Evolutionary conservation across 2,888 invertebrate genomes (phyloP).

Genomic region (Agonum fuliginosum): DNA sequence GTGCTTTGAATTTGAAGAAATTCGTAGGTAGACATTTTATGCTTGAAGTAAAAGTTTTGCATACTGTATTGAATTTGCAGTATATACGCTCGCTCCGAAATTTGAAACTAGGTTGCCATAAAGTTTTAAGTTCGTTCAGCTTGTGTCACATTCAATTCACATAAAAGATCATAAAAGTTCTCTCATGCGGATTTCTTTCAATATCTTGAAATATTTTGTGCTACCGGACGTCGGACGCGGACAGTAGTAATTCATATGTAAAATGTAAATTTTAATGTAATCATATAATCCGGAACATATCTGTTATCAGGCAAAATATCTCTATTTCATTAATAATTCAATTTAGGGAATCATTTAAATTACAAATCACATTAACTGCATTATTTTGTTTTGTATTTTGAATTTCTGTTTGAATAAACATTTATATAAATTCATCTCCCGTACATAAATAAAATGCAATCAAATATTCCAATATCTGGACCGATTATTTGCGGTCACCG

Average conservation of each 20-base stretch:
- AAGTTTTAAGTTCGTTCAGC: slow-evolving; percentile 60
- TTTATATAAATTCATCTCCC: slow-evolving; percentile 51
- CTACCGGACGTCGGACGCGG: background rate
- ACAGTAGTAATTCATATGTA: slow-evolving; percentile 19
- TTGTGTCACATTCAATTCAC: slow-evolving; percentile 59
- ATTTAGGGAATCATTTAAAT: slow-evolving; percentile 57
- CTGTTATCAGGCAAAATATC: slow-evolving; percentile 35
- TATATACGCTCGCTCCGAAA: slow-evolving; percentile 50
- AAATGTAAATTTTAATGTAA: slow-evolving; percentile 44
- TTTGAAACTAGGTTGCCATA: slow-evolving; percentile 58
- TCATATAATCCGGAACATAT: slow-evolving; percentile 34
- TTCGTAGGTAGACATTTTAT: slow-evolving; percentile 41
- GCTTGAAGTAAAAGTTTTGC: slow-evolving; percentile 46
- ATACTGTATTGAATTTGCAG: slow-evolving; percentile 58
- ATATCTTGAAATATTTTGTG: slow-evolving; percentile 55
- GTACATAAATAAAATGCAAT: slow-evolving; percentile 49
- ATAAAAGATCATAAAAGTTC: slow-evolving; percentile 59
- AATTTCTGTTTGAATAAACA: slow-evolving; percentile 56
- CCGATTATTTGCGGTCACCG: slow-evolving; percentile 39
- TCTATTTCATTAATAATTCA: slow-evolving; percentile 54
- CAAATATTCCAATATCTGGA: slow-evolving; percentile 52
- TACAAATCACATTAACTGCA: slow-evolving; percentile 55
- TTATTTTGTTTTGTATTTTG: slow-evolving; percentile 56
- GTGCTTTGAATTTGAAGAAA: slow-evolving; percentile 38
- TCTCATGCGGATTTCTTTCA: slow-evolving; percentile 60